These are phyloP conservation scores for Microcebus tavaratra DNA, from an alignment of 2,113 vertebrate genomes.

Conservation along the genomic window DNA sequence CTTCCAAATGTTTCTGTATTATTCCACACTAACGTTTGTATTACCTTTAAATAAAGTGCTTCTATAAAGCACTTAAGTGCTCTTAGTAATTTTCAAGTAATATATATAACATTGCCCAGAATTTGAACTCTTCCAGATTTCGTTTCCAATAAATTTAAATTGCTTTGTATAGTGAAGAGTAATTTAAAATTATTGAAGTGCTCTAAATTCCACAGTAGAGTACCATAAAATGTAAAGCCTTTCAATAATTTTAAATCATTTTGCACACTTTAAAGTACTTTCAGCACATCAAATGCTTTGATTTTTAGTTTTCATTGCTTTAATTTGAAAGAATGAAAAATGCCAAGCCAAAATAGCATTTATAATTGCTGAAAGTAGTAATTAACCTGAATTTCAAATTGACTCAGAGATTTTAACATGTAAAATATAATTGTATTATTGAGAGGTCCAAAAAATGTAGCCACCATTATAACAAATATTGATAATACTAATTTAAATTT, in stretches of 20 bases:
- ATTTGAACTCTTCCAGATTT: conserved; percentile 81
- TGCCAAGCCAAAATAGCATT: conserved; percentile 60
- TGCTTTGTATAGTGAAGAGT: conserved; percentile 80
- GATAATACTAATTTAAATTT: neutral
- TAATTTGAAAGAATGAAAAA: conserved; percentile 77
- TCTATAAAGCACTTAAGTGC: conserved; percentile 74
- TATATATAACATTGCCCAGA: conserved; percentile 78
- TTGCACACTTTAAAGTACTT: conserved; percentile 68
- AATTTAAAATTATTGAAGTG: conserved; percentile 83
- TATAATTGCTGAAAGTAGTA: conserved; percentile 51
- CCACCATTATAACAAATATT: neutral
- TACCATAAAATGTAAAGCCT: conserved; percentile 81
- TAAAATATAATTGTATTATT: neutral
- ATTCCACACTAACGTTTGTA: conserved; percentile 38
- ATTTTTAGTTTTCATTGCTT: conserved; percentile 64
- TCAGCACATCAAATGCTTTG: conserved; percentile 71
- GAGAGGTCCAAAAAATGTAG: neutral
- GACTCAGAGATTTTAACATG: neutral
- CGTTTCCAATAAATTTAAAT: conserved; percentile 84
- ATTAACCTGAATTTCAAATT: conserved; percentile 50
- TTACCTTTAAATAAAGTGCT: conserved; percentile 74
- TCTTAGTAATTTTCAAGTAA: conserved; percentile 77
- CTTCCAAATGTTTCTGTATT: conserved; percentile 43
- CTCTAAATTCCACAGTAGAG: conserved; percentile 78
- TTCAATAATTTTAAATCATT: conserved; percentile 80